A percentile compares a stretch with the other conserved stretches of the same genome.
Conservation (phyloP, 92 coral and sea anemone genomes). For the Actinernus sp. region DNA sequence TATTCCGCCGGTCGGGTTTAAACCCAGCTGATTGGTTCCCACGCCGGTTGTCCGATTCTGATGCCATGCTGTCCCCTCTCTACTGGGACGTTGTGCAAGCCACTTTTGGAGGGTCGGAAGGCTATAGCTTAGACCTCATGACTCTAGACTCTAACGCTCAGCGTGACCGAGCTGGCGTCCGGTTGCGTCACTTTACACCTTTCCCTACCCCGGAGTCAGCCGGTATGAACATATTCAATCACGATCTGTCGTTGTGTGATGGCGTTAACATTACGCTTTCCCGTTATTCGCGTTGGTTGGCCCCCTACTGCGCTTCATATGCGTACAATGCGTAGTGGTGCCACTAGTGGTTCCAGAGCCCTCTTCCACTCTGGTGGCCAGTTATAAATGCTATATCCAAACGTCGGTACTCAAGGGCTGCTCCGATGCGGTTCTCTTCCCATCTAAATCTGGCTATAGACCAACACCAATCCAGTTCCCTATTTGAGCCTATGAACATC, state of each 20-base stretch:
- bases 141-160: conserved; percentile 9
- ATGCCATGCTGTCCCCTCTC: conserved; percentile 22
- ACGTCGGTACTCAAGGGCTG: background rate
- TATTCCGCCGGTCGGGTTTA: background rate
- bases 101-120: conserved; percentile 5
- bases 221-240: conserved; percentile 22
- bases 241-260: conserved; percentile 13
- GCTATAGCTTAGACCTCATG: background rate
- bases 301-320: conserved; percentile 24
- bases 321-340: background rate
- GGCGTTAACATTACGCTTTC: conserved; percentile 11
- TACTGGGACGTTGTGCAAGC: conserved; percentile 4
- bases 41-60: conserved; percentile 14
- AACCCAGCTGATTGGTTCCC: conserved; percentile 19
- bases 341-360: conserved; percentile 13
- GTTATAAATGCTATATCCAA: background rate
- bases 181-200: conserved; percentile 7
- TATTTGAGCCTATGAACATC: background rate
- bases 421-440: conserved; percentile 9
- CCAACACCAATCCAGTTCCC: background rate
- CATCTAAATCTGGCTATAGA: background rate
- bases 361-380: conserved; percentile 12
- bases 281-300: too few species aligned
- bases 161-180: conserved; percentile 10
- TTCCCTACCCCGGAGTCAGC: conserved; percentile 15